A percentile compares a stretch with the other conserved stretches of the same genome.
phyloP scores from a whole-genome alignment of 2,888 invertebrate species.

The Leistus spinibarbis region DNA sequence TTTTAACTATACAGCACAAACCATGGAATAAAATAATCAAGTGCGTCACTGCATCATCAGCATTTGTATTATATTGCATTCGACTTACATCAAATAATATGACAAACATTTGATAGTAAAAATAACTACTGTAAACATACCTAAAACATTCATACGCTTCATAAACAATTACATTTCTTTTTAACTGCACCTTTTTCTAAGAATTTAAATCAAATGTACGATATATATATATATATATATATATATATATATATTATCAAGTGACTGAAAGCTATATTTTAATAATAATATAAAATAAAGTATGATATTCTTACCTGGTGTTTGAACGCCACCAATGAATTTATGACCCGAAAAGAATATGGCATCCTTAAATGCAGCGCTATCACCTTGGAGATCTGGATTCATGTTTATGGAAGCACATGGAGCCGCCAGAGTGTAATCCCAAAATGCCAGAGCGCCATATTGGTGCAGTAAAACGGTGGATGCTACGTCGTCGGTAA shows the following conservation, averaged over 20 bases:
- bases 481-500: slow-evolving; percentile 82
- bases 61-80: background rate
- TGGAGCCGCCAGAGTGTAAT: slow-evolving; percentile 85
- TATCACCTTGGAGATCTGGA: slow-evolving; percentile 69
- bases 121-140: background rate
- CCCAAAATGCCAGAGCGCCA: slow-evolving; percentile 87
- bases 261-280: no score
- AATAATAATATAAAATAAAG: slow-evolving; percentile 2
- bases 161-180: background rate
- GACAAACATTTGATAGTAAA: background rate
- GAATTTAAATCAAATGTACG: background rate
- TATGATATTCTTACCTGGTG: slow-evolving; percentile 66
- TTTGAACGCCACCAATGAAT: slow-evolving; percentile 88
- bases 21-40: background rate
- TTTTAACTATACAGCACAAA: background rate
- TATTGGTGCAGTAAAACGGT: slow-evolving; percentile 81
- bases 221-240: background rate
- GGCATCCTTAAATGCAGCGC: slow-evolving; percentile 84
- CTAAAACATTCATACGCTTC: background rate
- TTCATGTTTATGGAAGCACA: slow-evolving; percentile 84
- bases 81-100: background rate
- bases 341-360: slow-evolving; percentile 89
- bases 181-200: background rate
- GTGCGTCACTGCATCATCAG: background rate
- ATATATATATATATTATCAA: background rate